Percentiles rank a stretch among this genome's conserved stretches.
Conservation (phyloP, 1,140 invertebrate genomes). For the Linepithema humile region DNA sequence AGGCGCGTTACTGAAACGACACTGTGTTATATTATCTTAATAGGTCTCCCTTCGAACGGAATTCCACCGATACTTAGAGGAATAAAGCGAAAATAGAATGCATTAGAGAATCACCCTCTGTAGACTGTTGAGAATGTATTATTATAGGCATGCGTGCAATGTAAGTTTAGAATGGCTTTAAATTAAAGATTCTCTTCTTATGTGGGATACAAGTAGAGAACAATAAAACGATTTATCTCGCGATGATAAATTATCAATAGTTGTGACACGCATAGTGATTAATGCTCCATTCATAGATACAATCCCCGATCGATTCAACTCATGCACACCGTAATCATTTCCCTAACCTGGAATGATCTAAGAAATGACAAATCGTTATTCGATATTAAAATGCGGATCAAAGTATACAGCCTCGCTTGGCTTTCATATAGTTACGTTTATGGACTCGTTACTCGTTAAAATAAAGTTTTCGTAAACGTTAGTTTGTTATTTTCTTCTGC, state of each 20-base stretch:
- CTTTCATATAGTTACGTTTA: neutral
- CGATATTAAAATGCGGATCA: neutral
- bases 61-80: neutral
- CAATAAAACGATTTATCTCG: neutral
- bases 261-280: neutral
- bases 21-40: constrained; percentile 9
- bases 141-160: neutral
- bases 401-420: constrained; percentile 3
- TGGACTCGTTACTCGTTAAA: neutral
- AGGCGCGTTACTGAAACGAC: neutral
- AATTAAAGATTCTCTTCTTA: neutral
- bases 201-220: neutral
- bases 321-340: neutral
- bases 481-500: constrained; percentile 1
- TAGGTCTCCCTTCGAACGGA: neutral
- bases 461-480: neutral
- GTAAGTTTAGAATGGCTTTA: neutral
- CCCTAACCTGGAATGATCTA: constrained; percentile 23
- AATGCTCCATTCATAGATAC: neutral
- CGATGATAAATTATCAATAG: neutral
- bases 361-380: constrained; percentile 15
- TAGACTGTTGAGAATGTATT: neutral
- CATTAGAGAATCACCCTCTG: neutral
- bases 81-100: neutral
- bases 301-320: neutral